A percentile compares a stretch with the other conserved stretches of the same genome.
These are phyloP conservation scores for Ptychobarbus kaznakovi DNA, from an alignment of 2,797 vertebrate species.

Conservation along the genomic window DNA sequence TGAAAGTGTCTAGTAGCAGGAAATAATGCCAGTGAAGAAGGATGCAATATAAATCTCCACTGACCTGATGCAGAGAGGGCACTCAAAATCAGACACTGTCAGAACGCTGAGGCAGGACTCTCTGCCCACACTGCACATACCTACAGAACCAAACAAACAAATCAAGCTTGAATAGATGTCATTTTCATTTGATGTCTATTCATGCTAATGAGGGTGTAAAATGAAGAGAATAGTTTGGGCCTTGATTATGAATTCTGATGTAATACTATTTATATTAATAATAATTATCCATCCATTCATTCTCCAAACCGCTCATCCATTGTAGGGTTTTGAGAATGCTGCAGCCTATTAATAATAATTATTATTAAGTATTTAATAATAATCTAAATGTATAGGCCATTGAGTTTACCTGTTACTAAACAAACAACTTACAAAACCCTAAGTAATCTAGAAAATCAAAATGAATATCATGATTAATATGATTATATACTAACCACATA, in stretches of 20 bases:
- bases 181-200: neutral
- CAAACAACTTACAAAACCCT: neutral
- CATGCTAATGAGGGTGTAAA: neutral
- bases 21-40: neutral
- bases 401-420: neutral
- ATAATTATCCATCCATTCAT: neutral
- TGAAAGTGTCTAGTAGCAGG: neutral
- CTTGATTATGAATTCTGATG: neutral
- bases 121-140: conserved; percentile 56
- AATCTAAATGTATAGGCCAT: neutral
- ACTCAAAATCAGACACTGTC: conserved; percentile 86
- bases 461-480: neutral
- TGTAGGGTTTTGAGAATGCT: neutral
- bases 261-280: conserved; percentile 7
- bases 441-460: neutral
- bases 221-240: neutral
- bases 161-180: neutral
- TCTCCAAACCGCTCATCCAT: neutral
- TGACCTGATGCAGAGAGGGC: conserved; percentile 91
- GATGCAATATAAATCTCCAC: conserved; percentile 51
- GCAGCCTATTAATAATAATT: neutral
- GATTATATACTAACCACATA: neutral
- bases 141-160: conserved; percentile 56
- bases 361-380: neutral
- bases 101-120: conserved; percentile 72